These are phyloP conservation scores for Gallirallus australis DNA, from an alignment of 2,797 vertebrate genomes.

Conservation along the genomic window DNA sequence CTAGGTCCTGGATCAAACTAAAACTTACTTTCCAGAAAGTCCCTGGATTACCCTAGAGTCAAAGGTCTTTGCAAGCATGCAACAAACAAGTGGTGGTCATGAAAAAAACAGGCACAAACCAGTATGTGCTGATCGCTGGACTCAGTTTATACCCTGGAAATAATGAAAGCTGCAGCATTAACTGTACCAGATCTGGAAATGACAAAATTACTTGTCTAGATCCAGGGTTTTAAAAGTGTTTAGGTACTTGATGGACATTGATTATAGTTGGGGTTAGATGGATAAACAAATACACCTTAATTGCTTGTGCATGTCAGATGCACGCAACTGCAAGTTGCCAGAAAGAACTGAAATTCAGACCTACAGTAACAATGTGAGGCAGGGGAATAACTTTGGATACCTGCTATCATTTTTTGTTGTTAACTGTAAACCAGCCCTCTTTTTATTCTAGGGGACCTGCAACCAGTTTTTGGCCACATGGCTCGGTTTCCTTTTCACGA, in stretches of 20 bases:
- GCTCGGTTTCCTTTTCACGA: not conserved
- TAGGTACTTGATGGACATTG: not conserved
- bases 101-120: not conserved
- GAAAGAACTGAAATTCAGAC: not conserved
- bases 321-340: not conserved
- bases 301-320: not conserved
- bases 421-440: not conserved
- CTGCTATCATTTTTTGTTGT: not conserved
- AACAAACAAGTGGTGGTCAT: not conserved
- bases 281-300: not conserved
- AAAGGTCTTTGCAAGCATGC: not conserved
- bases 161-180: not conserved
- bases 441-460: not conserved
- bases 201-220: not conserved
- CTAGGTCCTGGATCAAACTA: not conserved
- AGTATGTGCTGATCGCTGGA: not conserved
- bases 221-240: not conserved
- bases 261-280: not conserved
- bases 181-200: not conserved
- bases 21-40: not conserved
- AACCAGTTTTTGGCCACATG: not conserved
- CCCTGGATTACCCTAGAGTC: not conserved
- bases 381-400: not conserved
- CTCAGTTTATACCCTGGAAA: not conserved
- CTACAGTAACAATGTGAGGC: not conserved